Evolutionary conservation across 2,888 invertebrate species (phyloP).

Genomic region (Ectobius pallidus): DNA sequence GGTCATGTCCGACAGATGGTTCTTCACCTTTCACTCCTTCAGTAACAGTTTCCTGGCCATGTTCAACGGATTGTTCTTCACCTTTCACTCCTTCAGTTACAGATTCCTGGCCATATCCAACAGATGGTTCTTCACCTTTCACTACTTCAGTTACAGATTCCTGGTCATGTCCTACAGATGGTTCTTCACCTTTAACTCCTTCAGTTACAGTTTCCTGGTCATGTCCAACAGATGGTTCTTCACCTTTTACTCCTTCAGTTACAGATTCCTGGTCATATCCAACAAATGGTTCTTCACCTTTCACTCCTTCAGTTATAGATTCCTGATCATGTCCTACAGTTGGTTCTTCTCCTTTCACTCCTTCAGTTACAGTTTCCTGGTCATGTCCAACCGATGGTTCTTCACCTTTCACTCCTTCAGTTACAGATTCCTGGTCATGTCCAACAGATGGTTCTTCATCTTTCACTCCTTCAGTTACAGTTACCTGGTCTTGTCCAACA

Average conservation of each 20-base stretch:
- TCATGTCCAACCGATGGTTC: constrained; percentile 28
- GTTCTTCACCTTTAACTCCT: constrained; percentile 25
- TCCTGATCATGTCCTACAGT: background rate
- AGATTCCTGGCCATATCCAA: background rate
- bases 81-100: constrained; percentile 34
- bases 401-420: constrained; percentile 11
- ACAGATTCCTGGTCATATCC: background rate
- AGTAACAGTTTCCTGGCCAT: constrained; percentile 36
- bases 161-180: background rate
- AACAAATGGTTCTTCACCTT: constrained; percentile 7
- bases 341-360: constrained; percentile 21
- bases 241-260: background rate
- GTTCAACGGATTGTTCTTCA: constrained; percentile 1
- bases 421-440: constrained; percentile 7
- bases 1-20: constrained; percentile 8
- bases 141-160: background rate
- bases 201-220: constrained; percentile 21
- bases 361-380: constrained; percentile 27
- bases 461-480: constrained; percentile 34
- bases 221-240: constrained; percentile 2
- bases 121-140: background rate
- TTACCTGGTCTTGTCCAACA: constrained; percentile 36
- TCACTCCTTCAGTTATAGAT: background rate
- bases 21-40: constrained; percentile 38
- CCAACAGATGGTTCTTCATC: constrained; percentile 28